Conservation (phyloP, 2,113 vertebrate genomes). For the Odobenus rosmarus region DNA sequence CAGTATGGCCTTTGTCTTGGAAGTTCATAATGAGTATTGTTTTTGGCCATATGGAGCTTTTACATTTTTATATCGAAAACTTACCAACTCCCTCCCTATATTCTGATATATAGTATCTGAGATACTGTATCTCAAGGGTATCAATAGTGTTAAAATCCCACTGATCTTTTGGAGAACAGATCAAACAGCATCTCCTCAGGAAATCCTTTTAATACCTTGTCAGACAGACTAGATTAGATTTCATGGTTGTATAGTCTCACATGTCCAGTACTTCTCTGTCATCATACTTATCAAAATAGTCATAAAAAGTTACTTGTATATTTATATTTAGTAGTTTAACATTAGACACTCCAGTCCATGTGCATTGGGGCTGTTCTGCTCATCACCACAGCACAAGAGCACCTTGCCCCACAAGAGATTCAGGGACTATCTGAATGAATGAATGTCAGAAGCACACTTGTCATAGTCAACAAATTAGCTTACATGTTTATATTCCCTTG, state of each 20-base stretch:
- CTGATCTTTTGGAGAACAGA: conserved; percentile 44
- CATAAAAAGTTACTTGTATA: neutral
- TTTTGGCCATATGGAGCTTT: neutral
- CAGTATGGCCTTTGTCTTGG: neutral
- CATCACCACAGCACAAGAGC: neutral
- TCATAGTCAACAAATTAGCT: neutral
- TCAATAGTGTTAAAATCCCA: conserved; percentile 31
- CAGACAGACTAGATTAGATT: conserved; percentile 18
- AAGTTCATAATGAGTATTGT: neutral
- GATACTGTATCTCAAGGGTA: neutral
- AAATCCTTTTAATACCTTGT: conserved; percentile 6
- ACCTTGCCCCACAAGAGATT: neutral
- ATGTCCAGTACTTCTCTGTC: neutral
- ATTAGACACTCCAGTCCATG: no score
- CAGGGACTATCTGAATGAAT: neutral
- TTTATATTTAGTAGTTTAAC: neutral
- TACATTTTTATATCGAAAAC: conserved; percentile 3
- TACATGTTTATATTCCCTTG: neutral
- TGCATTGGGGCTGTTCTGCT: neutral
- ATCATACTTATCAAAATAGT: neutral
- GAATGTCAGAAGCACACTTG: neutral
- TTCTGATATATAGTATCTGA: neutral
- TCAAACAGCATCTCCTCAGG: conserved; percentile 45
- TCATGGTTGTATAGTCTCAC: neutral
- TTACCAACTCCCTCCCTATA: neutral